These are phyloP conservation scores for Larimichthys crocea DNA, from an alignment of 2,113 vertebrate genomes.

Conservation along the genomic window DNA sequence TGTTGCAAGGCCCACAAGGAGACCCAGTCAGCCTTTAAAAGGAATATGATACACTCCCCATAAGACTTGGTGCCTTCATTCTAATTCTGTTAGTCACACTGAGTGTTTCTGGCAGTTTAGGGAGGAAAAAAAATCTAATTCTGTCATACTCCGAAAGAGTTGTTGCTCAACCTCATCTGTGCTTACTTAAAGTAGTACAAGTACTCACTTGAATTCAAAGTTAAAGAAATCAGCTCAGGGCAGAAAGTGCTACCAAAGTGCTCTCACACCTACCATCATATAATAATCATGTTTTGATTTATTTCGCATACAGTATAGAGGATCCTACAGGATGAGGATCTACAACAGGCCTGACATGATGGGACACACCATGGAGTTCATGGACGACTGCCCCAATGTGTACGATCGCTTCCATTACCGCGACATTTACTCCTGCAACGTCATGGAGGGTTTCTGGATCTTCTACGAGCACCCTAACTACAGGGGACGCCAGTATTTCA, in stretches of 20 bases:
- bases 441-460: constrained; percentile 83
- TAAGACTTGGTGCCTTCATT: constrained; percentile 74
- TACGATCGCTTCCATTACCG: constrained; percentile 75
- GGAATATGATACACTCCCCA: constrained; percentile 72
- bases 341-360: constrained; percentile 80
- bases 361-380: constrained; percentile 81
- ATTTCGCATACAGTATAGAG: constrained; percentile 76
- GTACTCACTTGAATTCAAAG: constrained; percentile 47
- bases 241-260: constrained; percentile 1
- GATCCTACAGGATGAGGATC: constrained; percentile 81
- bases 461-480: constrained; percentile 85
- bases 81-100: constrained; percentile 74
- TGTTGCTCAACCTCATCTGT: constrained; percentile 50
- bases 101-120: constrained; percentile 70
- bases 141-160: constrained; percentile 52
- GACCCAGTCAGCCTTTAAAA: constrained; percentile 76
- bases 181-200: constrained; percentile 32
- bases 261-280: constrained; percentile 14
- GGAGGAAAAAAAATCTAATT: constrained; percentile 25
- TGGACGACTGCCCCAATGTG: constrained; percentile 83
- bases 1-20: constrained; percentile 77
- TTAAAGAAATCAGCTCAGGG: constrained; percentile 26
- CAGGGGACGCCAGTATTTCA: constrained; percentile 84
- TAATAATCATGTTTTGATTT: constrained; percentile 33
- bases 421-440: constrained; percentile 82